phyloP scores from a whole-genome alignment of 2,888 invertebrate species.

The Drosophila anomalata region DNA sequence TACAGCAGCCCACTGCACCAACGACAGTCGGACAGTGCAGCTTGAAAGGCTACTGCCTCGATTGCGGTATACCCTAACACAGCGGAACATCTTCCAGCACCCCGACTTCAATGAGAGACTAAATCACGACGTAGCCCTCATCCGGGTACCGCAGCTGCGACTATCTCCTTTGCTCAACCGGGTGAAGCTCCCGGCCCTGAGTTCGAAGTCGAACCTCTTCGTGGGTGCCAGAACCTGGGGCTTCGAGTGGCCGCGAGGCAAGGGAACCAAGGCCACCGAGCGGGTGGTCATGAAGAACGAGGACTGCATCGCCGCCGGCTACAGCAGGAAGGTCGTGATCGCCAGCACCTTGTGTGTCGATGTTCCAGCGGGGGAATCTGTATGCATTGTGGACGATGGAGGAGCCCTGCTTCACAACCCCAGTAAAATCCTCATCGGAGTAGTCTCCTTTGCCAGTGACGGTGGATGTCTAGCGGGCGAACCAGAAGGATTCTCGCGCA shows the following conservation, averaged over 20 bases:
- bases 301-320: slow-evolving; percentile 1
- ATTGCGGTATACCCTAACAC: background rate
- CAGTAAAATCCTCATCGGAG: background rate
- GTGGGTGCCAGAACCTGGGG: background rate
- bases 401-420: background rate
- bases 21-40: background rate
- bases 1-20: background rate
- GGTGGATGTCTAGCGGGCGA: background rate
- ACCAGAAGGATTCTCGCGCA: background rate
- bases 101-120: background rate
- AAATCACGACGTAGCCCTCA: background rate
- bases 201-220: background rate
- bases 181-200: background rate
- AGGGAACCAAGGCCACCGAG: background rate
- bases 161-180: background rate
- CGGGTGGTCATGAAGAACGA: background rate
- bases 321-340: background rate
- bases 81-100: background rate
- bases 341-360: background rate
- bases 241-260: background rate
- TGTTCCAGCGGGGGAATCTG: background rate
- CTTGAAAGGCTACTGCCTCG: background rate
- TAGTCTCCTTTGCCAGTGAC: background rate
- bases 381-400: background rate
- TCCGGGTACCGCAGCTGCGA: background rate